Conservation (phyloP, 37 sponge, comb jelly and placozoan species). For the Petrosia ficiformis region DNA sequence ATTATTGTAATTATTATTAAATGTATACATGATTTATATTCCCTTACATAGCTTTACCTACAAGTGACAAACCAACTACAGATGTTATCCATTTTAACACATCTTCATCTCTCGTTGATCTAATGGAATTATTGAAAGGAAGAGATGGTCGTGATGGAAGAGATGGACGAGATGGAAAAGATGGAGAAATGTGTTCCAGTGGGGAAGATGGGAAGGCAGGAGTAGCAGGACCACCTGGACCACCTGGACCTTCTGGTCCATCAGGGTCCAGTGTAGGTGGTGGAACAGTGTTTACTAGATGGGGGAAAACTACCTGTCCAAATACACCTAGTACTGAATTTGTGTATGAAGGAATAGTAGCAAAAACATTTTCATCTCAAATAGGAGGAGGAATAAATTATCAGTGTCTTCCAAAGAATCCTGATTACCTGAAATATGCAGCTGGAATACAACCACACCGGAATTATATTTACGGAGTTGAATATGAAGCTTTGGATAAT, state of each 20-base stretch:
- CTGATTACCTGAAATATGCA: slow-evolving; percentile 14
- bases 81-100: no score
- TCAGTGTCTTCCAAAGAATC: slow-evolving; percentile 15
- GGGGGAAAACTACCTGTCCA: slow-evolving; percentile 23
- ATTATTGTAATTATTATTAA: no score
- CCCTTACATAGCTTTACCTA: no score
- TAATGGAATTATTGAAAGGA: no score
- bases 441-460: slow-evolving; percentile 28
- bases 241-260: slow-evolving; percentile 4
- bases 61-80: no score
- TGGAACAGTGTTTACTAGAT: slow-evolving; percentile 14
- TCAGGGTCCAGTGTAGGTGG: slow-evolving; percentile 4
- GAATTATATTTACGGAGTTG: slow-evolving; percentile 26
- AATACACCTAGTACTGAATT: slow-evolving; percentile 1
- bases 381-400: slow-evolving; percentile 27
- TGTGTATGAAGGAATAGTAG: slow-evolving; percentile 10
- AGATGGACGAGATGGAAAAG: no score
- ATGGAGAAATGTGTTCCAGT: no score
- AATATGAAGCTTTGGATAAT: slow-evolving; percentile 17
- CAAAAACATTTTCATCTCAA: neutral
- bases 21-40: no score
- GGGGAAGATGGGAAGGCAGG: slow-evolving; percentile 12
- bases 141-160: no score
- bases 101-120: no score
- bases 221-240: slow-evolving; percentile 7